A percentile compares a stretch with the other conserved stretches of the same genome.
Evolutionary conservation across 2,113 vertebrate genomes (phyloP).

Genomic region (Symphodus melops): DNA sequence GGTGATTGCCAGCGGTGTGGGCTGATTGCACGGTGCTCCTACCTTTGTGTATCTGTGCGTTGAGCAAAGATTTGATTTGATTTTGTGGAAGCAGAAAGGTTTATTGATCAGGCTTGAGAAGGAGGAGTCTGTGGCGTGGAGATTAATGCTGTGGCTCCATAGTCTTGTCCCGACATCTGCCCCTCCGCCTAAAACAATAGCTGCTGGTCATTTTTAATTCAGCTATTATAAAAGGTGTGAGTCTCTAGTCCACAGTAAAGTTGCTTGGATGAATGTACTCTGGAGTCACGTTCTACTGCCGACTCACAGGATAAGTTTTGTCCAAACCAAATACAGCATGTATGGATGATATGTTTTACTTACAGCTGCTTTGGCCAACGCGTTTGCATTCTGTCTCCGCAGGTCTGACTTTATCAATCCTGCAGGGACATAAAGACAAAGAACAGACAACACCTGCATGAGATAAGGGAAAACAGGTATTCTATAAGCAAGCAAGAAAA

Average conservation of each 20-base stretch:
- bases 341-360: slow-evolving; percentile 75
- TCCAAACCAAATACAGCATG: neutral
- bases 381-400: slow-evolving; percentile 89
- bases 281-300: neutral
- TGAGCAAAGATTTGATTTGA: slow-evolving; percentile 64
- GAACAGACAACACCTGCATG: neutral
- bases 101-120: slow-evolving; percentile 67
- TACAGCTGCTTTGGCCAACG: slow-evolving; percentile 80
- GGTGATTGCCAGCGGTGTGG: slow-evolving; percentile 39
- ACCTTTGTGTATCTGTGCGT: slow-evolving; percentile 67
- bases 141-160: slow-evolving; percentile 72
- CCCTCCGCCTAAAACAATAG: slow-evolving; percentile 79
- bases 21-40: slow-evolving; percentile 66
- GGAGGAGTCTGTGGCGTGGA: slow-evolving; percentile 53
- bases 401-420: slow-evolving; percentile 92
- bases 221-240: neutral
- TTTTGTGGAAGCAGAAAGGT: slow-evolving; percentile 36
- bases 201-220: slow-evolving; percentile 64
- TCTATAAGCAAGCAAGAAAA: neutral
- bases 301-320: neutral
- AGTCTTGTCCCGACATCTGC: slow-evolving; percentile 59
- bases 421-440: slow-evolving; percentile 59
- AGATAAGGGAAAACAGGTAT: neutral
- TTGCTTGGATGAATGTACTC: neutral
- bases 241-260: slow-evolving; percentile 42